Conservation (phyloP, 2,888 invertebrate genomes). For the Agrotis ipsilon region DNA sequence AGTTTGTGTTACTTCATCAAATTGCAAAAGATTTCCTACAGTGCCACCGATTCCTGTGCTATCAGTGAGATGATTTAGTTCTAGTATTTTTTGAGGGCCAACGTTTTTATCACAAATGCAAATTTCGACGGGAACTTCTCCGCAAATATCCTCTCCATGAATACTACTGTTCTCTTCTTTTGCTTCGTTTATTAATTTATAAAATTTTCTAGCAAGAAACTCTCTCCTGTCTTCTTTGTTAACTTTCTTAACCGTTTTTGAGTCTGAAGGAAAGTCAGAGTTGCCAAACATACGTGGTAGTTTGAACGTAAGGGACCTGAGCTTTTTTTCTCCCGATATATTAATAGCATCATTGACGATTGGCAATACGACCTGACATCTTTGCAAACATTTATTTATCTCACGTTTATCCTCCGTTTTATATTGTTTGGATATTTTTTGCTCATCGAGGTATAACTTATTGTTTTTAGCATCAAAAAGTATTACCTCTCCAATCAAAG, state of each 20-base stretch:
- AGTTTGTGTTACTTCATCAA: conserved; percentile 58
- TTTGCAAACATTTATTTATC: conserved; percentile 57
- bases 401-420: conserved; percentile 48
- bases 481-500: conserved; percentile 66
- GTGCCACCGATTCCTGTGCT: conserved; percentile 69
- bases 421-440: conserved; percentile 60
- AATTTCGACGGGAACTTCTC: conserved; percentile 42
- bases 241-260: conserved; percentile 33
- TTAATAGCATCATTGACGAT: conserved; percentile 62
- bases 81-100: conserved; percentile 60
- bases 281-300: conserved; percentile 70
- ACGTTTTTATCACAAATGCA: conserved; percentile 62
- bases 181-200: conserved; percentile 45
- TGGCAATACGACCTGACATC: conserved; percentile 56
- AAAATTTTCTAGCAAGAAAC: conserved; percentile 54
- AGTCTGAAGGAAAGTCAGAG: conserved; percentile 63
- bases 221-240: conserved; percentile 38
- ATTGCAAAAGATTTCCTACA: conserved; percentile 69
- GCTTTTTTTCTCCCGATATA: conserved; percentile 52
- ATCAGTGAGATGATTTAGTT: conserved; percentile 63
- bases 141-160: conserved; percentile 25
- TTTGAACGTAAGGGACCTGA: conserved; percentile 60
- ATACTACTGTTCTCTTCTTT: conserved; percentile 34
- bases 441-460: conserved; percentile 48
- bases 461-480: conserved; percentile 54